phyloP scores from a whole-genome alignment of 1,140 invertebrate genomes.

The Eriosoma lanigerum region DNA sequence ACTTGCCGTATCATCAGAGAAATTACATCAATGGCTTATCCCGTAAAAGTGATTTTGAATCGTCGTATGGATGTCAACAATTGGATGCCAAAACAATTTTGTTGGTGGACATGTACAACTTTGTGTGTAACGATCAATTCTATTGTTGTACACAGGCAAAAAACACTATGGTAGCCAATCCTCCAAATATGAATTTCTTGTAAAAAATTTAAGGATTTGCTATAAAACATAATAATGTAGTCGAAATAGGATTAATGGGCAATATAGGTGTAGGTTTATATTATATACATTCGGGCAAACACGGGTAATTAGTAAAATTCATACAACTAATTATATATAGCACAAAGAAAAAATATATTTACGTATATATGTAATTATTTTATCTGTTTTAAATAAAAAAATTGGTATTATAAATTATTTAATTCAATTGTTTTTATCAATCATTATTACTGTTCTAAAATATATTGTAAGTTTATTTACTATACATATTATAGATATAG shows the following conservation, averaged over 20 bases:
- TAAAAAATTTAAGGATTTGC: neutral
- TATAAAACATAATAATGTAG: neutral
- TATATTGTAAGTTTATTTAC: no score
- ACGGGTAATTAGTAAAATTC: no score
- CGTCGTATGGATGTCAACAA: constrained; percentile 18
- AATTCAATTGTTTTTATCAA: no score
- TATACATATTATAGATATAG: no score
- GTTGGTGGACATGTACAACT: constrained; percentile 7
- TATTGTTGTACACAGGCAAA: constrained; percentile 27
- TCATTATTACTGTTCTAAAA: no score
- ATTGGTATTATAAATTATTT: no score
- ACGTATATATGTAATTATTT: no score
- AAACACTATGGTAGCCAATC: neutral
- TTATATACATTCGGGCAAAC: no score
- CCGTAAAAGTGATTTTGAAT: neutral
- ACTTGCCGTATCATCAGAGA: neutral
- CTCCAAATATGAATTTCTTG: neutral
- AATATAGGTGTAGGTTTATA: no score
- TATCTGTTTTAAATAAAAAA: no score
- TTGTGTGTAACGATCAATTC: constrained; percentile 38
- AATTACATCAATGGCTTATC: neutral
- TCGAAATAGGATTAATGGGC: neutral
- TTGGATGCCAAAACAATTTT: constrained; percentile 36
- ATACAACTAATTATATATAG: no score
- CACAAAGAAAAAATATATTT: no score